These are phyloP conservation scores for Archocentrus centrarchus DNA, from an alignment of 2,113 vertebrate genomes.

Conservation along the genomic window DNA sequence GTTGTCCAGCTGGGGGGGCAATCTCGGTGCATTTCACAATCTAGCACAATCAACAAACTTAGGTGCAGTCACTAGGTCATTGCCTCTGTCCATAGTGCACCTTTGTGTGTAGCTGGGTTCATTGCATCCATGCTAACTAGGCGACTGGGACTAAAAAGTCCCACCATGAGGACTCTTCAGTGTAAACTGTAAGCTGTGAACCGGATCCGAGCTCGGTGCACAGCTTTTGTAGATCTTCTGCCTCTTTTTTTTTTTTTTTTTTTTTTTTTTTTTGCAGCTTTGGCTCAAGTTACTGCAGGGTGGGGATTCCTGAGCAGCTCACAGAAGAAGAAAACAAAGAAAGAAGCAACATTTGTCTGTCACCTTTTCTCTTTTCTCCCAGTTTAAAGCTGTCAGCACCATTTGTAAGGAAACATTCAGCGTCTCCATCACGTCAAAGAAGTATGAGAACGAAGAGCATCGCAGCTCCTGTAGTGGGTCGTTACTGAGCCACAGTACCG, in stretches of 20 bases:
- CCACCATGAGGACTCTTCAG: neutral
- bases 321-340: neutral
- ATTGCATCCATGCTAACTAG: constrained; percentile 6
- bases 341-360: neutral
- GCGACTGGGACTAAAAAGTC: neutral
- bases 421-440: neutral
- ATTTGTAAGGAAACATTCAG: neutral
- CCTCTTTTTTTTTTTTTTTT: neutral
- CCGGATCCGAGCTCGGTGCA: neutral
- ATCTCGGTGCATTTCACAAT: neutral
- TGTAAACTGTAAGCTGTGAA: neutral
- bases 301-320: neutral
- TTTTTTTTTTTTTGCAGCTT: no score
- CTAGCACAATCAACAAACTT: neutral
- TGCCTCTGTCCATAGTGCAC: neutral
- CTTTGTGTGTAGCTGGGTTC: neutral
- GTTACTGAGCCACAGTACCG: neutral
- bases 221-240: neutral
- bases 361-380: neutral
- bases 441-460: neutral
- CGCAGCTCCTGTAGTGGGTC: neutral
- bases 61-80: neutral
- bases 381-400: neutral
- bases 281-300: neutral
- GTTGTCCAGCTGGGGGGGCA: neutral